A percentile compares a stretch with the other conserved stretches of the same genome.
Conservation (phyloP, 2,888 invertebrate genomes). For the Antheraea assamensis region DNA sequence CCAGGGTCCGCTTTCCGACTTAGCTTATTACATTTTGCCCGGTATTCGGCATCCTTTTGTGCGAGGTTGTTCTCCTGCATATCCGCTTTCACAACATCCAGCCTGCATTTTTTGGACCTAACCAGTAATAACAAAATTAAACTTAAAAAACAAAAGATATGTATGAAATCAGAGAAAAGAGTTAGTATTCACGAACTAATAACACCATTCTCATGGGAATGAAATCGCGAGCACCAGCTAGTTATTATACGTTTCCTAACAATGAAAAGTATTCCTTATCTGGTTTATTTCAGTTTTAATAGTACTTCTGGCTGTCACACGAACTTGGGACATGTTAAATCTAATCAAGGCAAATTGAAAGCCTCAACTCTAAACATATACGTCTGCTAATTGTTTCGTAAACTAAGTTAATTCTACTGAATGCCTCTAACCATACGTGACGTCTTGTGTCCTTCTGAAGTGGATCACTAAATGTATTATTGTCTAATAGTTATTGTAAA, state of each 20-base stretch:
- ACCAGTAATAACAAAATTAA: too few species aligned
- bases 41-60: too few species aligned
- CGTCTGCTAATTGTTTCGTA: slow-evolving; percentile 39
- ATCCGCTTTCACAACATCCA: too few species aligned
- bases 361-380: slow-evolving; percentile 30
- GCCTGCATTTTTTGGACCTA: too few species aligned
- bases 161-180: not conserved
- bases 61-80: too few species aligned
- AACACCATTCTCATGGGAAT: not conserved
- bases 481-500: not conserved
- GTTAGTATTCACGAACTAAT: not conserved
- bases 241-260: not conserved
- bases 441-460: not conserved
- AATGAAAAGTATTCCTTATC: not conserved
- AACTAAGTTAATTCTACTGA: slow-evolving; percentile 37
- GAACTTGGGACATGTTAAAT: not conserved
- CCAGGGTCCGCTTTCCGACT: too few species aligned
- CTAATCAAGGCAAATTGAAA: slow-evolving; percentile 21
- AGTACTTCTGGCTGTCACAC: not conserved
- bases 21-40: too few species aligned
- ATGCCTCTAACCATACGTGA: slow-evolving; percentile 6
- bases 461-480: not conserved
- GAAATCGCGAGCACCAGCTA: not conserved
- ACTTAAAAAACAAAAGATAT: too few species aligned
- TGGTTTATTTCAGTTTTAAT: not conserved